A percentile compares a stretch with the other conserved stretches of the same genome.
phyloP scores from a whole-genome alignment of 2,888 invertebrate species.

The Atherix ibis region DNA sequence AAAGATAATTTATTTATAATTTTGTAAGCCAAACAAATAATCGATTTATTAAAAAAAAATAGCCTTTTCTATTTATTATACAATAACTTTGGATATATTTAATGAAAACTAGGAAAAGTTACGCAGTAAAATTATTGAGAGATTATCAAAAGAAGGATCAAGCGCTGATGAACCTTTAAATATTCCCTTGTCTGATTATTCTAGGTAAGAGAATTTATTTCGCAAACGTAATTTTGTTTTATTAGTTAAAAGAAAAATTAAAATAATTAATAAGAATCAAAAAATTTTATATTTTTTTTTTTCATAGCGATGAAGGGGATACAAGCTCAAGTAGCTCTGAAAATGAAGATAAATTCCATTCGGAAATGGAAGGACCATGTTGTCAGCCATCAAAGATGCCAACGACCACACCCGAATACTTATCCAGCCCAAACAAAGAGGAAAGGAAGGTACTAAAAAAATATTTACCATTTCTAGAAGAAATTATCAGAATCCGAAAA shows the following conservation, averaged over 20 bases:
- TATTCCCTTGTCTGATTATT: conserved; percentile 72
- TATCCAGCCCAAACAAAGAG: conserved; percentile 22
- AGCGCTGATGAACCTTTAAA: conserved; percentile 80
- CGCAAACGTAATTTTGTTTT: neutral
- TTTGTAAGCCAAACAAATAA: conserved; percentile 1
- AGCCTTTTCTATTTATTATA: neutral
- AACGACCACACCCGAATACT: conserved; percentile 52
- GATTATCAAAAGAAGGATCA: conserved; percentile 66
- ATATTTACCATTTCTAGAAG: too few relatives aligned
- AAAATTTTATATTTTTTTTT: conserved; percentile 4
- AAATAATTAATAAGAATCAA: neutral
- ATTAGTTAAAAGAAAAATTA: neutral
- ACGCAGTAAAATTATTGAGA: conserved; percentile 62
- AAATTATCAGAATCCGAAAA: too few relatives aligned
- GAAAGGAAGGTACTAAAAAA: conserved; percentile 5
- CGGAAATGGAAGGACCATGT: conserved; percentile 30
- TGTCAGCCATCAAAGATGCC: conserved; percentile 40
- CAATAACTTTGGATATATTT: too few relatives aligned
- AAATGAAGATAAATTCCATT: conserved; percentile 36
- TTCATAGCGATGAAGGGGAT: conserved; percentile 60
- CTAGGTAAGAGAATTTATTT: conserved; percentile 43
- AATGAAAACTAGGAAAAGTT: conserved; percentile 60
- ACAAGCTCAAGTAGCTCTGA: conserved; percentile 57
- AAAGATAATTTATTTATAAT: too few relatives aligned
- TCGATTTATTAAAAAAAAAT: neutral